A percentile compares a stretch with the other conserved stretches of the same genome.
Evolutionary conservation across 1,140 invertebrate species (phyloP).

Genomic region (Pseudomyrmex gracilis): DNA sequence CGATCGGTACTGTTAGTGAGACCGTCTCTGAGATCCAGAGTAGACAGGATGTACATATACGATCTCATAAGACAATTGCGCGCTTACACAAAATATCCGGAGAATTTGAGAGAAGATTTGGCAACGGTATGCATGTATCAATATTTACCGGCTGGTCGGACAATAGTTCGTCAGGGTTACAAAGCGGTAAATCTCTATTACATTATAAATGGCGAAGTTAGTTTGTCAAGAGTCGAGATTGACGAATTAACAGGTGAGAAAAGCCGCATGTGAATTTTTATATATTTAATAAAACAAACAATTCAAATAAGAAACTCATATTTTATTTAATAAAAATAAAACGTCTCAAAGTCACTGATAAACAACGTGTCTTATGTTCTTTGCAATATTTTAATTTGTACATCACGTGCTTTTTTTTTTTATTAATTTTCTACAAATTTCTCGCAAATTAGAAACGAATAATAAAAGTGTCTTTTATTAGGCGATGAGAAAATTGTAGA

Average conservation of each 20-base stretch:
- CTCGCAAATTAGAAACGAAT: background rate
- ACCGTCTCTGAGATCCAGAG: constrained; percentile 60
- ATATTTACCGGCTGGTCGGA: constrained; percentile 85
- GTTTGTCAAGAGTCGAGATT: constrained; percentile 83
- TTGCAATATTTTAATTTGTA: background rate
- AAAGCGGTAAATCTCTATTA: constrained; percentile 87
- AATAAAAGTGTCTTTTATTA: constrained; percentile 52
- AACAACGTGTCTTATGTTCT: no score
- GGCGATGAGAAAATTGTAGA: constrained; percentile 68
- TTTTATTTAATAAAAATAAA: no score
- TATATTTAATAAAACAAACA: background rate
- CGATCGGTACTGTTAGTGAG: constrained; percentile 73
- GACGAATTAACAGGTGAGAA: constrained; percentile 84
- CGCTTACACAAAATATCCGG: constrained; percentile 75
- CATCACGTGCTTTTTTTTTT: background rate
- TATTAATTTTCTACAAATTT: background rate
- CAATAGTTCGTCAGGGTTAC: constrained; percentile 87
- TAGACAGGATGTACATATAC: constrained; percentile 65
- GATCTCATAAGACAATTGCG: constrained; percentile 70
- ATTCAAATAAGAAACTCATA: background rate
- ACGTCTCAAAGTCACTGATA: no score
- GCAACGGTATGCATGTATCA: constrained; percentile 86
- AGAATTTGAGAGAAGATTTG: constrained; percentile 86
- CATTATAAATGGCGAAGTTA: constrained; percentile 86
- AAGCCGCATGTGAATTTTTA: background rate